A percentile compares a stretch with the other conserved stretches of the same genome.
phyloP scores from a whole-genome alignment of 2,113 vertebrate species.

The Gymnogyps californianus region DNA sequence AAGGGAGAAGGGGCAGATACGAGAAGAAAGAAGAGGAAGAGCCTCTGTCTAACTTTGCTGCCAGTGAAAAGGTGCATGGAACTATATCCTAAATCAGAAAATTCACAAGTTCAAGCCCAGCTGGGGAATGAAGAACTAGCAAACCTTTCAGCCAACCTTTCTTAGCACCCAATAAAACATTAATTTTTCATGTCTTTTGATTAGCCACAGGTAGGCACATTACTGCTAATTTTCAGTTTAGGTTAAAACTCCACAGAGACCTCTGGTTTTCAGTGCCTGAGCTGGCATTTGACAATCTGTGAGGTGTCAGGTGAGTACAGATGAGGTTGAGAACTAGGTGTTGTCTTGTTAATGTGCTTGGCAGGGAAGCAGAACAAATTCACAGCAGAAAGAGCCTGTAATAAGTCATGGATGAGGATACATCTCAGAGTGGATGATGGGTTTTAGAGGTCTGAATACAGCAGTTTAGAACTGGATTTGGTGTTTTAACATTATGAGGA shows the following conservation, averaged over 20 bases:
- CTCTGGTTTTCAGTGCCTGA: not conserved
- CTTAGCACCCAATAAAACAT: conserved; percentile 45
- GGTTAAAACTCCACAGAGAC: conserved; percentile 27
- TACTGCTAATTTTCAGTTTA: conserved; percentile 30
- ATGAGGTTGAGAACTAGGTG: conserved; percentile 29
- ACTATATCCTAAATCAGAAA: not conserved
- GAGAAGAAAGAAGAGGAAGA: not conserved
- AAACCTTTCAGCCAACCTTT: conserved; percentile 18
- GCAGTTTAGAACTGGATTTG: not conserved
- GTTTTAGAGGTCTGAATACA: not conserved
- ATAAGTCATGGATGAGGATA: not conserved
- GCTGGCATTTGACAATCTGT: conserved; percentile 33
- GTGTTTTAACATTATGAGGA: not conserved
- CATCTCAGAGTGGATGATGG: not conserved
- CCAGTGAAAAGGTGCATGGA: not conserved
- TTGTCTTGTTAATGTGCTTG: conserved; percentile 31
- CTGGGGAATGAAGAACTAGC: not conserved
- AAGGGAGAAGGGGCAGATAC: not conserved
- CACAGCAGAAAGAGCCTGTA: not conserved
- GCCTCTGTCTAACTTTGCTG: not conserved
- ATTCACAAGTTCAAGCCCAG: not conserved
- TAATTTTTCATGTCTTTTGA: conserved; percentile 36
- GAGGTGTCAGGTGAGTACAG: conserved; percentile 33
- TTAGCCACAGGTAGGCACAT: conserved; percentile 27
- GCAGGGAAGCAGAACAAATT: conserved; percentile 14